A percentile compares a stretch with the other conserved stretches of the same genome.
Evolutionary conservation across 1,140 invertebrate species (phyloP).

Genomic region (Calycopis cecrops): DNA sequence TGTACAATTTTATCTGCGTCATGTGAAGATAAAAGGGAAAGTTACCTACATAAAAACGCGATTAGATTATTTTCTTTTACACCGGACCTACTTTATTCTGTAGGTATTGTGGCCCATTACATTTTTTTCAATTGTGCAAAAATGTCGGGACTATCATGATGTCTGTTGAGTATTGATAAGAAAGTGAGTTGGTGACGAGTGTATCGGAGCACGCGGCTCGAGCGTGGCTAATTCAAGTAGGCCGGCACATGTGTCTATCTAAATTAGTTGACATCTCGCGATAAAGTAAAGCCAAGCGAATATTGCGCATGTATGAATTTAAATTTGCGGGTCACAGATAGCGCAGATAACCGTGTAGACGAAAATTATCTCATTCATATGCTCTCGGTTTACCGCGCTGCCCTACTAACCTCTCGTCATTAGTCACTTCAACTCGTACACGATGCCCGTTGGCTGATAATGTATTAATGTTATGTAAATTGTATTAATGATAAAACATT

Average conservation of each 20-base stretch:
- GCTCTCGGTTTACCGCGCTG: constrained; percentile 22
- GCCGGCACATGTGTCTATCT: constrained; percentile 11
- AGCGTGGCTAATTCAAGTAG: constrained; percentile 19
- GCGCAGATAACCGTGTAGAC: constrained; percentile 20
- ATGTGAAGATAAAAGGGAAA: too few relatives aligned
- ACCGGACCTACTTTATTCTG: not conserved
- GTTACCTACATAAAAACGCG: too few relatives aligned
- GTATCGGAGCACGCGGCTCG: constrained; percentile 21
- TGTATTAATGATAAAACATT: constrained; percentile 14
- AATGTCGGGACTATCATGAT: not conserved
- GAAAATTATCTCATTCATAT: constrained; percentile 25
- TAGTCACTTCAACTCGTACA: constrained; percentile 21
- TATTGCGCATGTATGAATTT: constrained; percentile 18
- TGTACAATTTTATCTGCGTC: too few relatives aligned
- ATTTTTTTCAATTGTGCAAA: constrained; percentile 6
- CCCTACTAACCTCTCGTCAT: constrained; percentile 53
- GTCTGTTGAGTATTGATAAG: constrained; percentile 23
- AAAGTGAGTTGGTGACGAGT: constrained; percentile 18
- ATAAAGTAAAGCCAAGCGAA: constrained; percentile 17
- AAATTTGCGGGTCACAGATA: constrained; percentile 21
- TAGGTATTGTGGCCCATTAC: not conserved
- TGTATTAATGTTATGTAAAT: constrained; percentile 27
- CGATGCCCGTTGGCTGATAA: constrained; percentile 18
- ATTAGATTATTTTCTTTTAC: too few relatives aligned
- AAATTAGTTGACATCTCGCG: constrained; percentile 18